Percentiles rank a stretch among this genome's conserved stretches.
These are phyloP conservation scores for Mus musculus DNA, from an alignment of 2,113 vertebrate genomes.

Conservation along the genomic window DNA sequence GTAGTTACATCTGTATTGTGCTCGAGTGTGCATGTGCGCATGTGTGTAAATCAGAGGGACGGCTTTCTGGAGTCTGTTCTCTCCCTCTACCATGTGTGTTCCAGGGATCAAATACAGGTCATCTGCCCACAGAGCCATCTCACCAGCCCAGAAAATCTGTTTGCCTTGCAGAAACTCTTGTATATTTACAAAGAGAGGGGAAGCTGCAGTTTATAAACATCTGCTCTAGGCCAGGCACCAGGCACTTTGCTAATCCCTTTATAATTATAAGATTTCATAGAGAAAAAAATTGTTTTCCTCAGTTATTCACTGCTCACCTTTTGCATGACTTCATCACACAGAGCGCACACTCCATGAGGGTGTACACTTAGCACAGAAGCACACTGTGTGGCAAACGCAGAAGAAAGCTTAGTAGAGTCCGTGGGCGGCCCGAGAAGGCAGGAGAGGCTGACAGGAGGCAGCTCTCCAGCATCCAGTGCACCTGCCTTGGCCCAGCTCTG, in stretches of 20 bases:
- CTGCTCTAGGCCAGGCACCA: neutral
- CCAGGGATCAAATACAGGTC: neutral
- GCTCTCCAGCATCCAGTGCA: neutral
- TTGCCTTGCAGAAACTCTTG: neutral
- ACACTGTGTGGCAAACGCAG: neutral
- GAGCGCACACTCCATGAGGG: neutral
- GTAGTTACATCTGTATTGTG: too few species aligned
- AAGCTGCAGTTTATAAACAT: conserved; percentile 32
- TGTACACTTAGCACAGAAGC: neutral
- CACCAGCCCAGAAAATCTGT: neutral
- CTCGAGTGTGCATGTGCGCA: too few species aligned
- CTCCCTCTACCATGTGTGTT: neutral
- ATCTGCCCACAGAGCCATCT: neutral
- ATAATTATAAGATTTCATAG: conserved; percentile 21
- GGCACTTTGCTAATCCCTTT: conserved; percentile 5
- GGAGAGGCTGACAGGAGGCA: neutral
- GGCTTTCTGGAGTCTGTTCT: neutral
- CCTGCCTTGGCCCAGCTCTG: neutral
- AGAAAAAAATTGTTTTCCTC: neutral
- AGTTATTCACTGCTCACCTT: neutral
- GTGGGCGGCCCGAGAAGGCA: neutral
- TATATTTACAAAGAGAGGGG: conserved; percentile 1
- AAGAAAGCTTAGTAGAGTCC: neutral
- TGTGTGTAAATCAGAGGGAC: too few species aligned
- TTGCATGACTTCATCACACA: conserved; percentile 22